Conservation (phyloP, 1,140 invertebrate species). For the Tyrophagus putrescentiae region DNA sequence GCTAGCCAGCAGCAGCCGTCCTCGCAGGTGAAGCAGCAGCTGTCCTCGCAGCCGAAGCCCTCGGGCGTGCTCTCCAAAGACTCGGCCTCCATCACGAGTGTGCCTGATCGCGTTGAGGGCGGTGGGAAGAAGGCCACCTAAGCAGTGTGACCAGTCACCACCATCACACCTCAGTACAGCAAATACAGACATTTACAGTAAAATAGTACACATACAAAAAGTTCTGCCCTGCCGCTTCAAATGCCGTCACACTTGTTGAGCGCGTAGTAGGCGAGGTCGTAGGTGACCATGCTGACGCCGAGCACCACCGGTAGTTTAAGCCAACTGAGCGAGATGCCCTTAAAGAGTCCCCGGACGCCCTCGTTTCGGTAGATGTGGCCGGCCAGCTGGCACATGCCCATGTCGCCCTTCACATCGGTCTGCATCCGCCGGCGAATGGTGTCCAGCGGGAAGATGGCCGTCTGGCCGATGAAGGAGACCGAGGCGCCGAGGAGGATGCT, state of each 20-base stretch:
- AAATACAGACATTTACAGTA: too few relatives aligned
- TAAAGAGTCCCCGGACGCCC: neutral
- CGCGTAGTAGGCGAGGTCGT: neutral
- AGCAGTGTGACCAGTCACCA: too few relatives aligned
- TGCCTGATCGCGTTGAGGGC: too few relatives aligned
- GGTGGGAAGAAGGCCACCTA: too few relatives aligned
- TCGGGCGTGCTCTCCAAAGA: too few relatives aligned
- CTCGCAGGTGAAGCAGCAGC: too few relatives aligned
- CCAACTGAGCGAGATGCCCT: constrained; percentile 7
- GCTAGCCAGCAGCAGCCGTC: too few relatives aligned
- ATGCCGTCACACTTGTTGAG: constrained; percentile 12
- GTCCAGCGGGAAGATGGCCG: neutral
- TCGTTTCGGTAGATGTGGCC: neutral
- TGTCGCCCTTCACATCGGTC: neutral
- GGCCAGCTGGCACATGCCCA: neutral
- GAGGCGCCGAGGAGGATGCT: neutral
- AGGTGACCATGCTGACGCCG: neutral
- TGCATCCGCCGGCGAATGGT: neutral
- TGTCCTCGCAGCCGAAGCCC: too few relatives aligned
- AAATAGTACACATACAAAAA: too few relatives aligned
- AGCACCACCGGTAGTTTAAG: neutral
- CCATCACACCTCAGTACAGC: too few relatives aligned
- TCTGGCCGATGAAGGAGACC: constrained; percentile 3
- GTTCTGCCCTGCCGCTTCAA: too few relatives aligned
- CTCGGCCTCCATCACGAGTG: too few relatives aligned